These are phyloP conservation scores for Centropristis striata DNA, from an alignment of 2,113 vertebrate genomes.

Conservation along the genomic window DNA sequence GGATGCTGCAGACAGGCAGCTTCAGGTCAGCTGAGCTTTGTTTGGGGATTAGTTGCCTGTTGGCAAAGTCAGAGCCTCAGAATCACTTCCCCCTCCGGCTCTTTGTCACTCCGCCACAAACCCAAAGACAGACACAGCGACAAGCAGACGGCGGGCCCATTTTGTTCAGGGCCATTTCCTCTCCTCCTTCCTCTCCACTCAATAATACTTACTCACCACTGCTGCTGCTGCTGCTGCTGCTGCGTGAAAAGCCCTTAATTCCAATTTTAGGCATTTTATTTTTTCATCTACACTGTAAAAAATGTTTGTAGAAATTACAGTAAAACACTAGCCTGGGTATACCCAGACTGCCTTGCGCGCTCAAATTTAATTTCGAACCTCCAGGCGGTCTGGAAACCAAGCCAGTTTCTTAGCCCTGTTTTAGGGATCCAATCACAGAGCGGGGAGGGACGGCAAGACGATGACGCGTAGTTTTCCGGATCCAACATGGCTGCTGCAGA, in stretches of 20 bases:
- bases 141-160: conserved; percentile 59
- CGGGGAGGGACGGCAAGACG: too few species aligned
- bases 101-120: conserved; percentile 71
- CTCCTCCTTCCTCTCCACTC: conserved; percentile 43
- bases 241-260: conserved; percentile 35
- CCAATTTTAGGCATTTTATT: conserved; percentile 12
- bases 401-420: too few species aligned
- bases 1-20: conserved; percentile 67
- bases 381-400: too few species aligned
- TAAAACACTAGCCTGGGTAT: too few species aligned
- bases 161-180: conserved; percentile 69
- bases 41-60: conserved; percentile 77
- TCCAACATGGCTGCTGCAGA: too few species aligned
- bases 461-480: too few species aligned
- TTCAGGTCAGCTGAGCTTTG: conserved; percentile 75
- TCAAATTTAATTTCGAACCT: too few species aligned
- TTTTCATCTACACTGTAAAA: conserved; percentile 3
- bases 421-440: too few species aligned
- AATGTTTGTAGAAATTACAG: too few species aligned
- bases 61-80: conserved; percentile 77
- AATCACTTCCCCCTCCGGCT: conserved; percentile 72
- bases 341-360: too few species aligned
- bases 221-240: conserved; percentile 23
- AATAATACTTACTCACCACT: conserved; percentile 45
- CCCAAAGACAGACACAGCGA: conserved; percentile 59